phyloP scores from a whole-genome alignment of 2,888 invertebrate genomes.

The Diogma glabrata region DNA sequence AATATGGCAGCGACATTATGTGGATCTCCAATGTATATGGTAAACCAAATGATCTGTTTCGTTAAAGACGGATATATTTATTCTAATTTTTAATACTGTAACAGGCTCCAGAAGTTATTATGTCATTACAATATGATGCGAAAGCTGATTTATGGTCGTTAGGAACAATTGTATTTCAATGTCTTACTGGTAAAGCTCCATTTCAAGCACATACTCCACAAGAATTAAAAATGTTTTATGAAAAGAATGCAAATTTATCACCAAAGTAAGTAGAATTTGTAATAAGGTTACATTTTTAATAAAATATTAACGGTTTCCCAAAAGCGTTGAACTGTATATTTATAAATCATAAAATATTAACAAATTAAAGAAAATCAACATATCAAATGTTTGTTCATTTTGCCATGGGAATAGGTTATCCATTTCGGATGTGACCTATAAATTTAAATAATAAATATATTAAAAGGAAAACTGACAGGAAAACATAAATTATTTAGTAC shows the following conservation, averaged over 20 bases:
- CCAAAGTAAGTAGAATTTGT: slow-evolving; percentile 82
- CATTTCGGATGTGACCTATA: no score
- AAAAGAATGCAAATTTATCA: slow-evolving; percentile 81
- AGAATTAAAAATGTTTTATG: slow-evolving; percentile 92
- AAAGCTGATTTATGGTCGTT: slow-evolving; percentile 99
- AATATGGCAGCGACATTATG: slow-evolving; percentile 99
- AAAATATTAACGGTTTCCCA: background rate
- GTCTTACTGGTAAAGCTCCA: slow-evolving; percentile 96
- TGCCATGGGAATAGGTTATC: no score
- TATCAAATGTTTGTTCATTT: no score
- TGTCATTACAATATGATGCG: slow-evolving; percentile 96
- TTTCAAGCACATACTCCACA: slow-evolving; percentile 97
- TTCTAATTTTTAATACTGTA: background rate
- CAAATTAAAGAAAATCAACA: no score
- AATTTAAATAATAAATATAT: no score
- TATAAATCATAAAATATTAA: slow-evolving; percentile 3
- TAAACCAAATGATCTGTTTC: slow-evolving; percentile 29
- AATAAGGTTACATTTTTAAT: slow-evolving; percentile 10
- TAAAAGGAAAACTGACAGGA: no score
- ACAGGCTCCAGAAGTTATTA: slow-evolving; percentile 98
- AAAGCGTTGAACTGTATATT: background rate
- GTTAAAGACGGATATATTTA: background rate
- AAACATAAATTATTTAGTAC: no score
- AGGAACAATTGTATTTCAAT: slow-evolving; percentile 97
- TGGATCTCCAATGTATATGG: slow-evolving; percentile 99